Base-by-base conservation (phyloP, 2,797 vertebrate species). In the Bovichtus variegatus region DNA sequence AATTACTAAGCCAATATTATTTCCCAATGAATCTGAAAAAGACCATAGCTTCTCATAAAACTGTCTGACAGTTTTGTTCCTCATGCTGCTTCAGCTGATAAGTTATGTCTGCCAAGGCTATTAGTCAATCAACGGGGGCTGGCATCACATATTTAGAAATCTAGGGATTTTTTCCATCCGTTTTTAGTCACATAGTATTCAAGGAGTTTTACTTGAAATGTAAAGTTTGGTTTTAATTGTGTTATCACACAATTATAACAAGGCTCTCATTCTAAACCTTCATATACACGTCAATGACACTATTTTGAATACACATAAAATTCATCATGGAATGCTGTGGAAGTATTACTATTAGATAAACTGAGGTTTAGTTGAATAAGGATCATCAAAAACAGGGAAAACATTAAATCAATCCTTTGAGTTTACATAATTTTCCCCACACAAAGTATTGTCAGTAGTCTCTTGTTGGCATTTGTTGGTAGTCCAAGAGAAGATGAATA, bases 401-500 rank as follows among this genome's bases (percentile, higher is more conserved):
- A 60, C 60, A 46, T 40, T 3, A 47, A 5, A 49, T 54, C 23
- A 41, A 34, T 25, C n/a, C 57, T 44, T 59, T 11, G 19, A 13
- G 5, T 57, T 57, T 3, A 50, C 8, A 50, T 50, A 1, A 47
- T 71, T 57, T 18, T 36, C 11, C 31, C 15, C 12, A 43, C 6
- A 31, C 13, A 44, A 27, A 47, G 27, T 78, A 15, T 2, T 5
- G 10, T 63, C 29, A 19, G 2, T 50, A 47, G 21, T 13, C 34
- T 29, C 18, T 63, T 50, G 27, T 63, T 54, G 23, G 47, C 41
- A n/a, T 59, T 55, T 23, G 38, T 54, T 74, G 46, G 44, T 70
- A 43, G 27, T 60, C 13, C 53, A 43, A 38, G 44, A 64, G 47
- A 31, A 72, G 78, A 87, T 82, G 65, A 89, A 82, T 85, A 70